phyloP scores from a whole-genome alignment of 2,113 vertebrate genomes.

The Oreochromis niloticus region DNA sequence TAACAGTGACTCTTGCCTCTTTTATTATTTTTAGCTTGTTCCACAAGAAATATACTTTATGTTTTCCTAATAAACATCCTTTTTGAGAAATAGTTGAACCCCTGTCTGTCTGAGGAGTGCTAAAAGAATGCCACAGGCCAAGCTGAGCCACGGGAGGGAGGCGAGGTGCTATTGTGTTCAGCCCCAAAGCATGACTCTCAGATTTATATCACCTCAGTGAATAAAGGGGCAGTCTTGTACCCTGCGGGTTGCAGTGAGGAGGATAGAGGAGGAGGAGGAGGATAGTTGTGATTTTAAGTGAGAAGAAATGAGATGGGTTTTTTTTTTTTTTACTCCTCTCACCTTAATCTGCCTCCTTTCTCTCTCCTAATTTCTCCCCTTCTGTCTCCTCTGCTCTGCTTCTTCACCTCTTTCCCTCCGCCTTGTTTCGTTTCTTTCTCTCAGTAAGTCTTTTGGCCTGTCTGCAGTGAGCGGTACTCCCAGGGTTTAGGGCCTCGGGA shows the following conservation, averaged over 20 bases:
- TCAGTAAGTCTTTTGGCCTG: slow-evolving; percentile 47
- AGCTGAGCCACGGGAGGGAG: slow-evolving; percentile 31
- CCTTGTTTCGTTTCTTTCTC: slow-evolving; percentile 28
- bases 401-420: background rate
- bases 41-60: background rate
- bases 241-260: slow-evolving; percentile 37
- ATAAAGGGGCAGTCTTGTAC: slow-evolving; percentile 54
- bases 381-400: slow-evolving; percentile 4
- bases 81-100: background rate
- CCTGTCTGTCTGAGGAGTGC: slow-evolving; percentile 12
- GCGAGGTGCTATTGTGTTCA: slow-evolving; percentile 47
- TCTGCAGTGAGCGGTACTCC: slow-evolving; percentile 43
- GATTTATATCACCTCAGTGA: slow-evolving; percentile 65
- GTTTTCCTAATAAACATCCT: background rate
- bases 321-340: background rate
- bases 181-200: slow-evolving; percentile 61
- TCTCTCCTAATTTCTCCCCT: background rate
- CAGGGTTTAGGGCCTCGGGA: slow-evolving; percentile 52
- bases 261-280: slow-evolving; percentile 5
- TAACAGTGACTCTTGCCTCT: background rate
- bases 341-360: slow-evolving; percentile 30
- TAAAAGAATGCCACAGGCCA: slow-evolving; percentile 45
- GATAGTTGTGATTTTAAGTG: slow-evolving; percentile 56
- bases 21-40: background rate
- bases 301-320: slow-evolving; percentile 40